Percentiles rank a stretch among this genome's conserved stretches.
These are phyloP conservation scores for Drosophila trichaetosa DNA, from an alignment of 2,888 invertebrate genomes.

Conservation along the genomic window DNA sequence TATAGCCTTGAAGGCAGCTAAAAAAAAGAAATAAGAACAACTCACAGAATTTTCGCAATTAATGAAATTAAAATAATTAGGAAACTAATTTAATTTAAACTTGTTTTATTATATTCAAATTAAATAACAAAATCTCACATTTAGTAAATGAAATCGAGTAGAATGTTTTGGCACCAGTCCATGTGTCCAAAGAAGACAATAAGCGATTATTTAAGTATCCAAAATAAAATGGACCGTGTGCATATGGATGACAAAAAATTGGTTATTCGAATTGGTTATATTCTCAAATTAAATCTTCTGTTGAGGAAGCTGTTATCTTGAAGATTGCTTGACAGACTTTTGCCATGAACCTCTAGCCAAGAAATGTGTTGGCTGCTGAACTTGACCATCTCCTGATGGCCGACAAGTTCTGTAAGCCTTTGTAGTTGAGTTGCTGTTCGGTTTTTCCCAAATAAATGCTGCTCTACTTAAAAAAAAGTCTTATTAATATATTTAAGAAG, in stretches of 20 bases:
- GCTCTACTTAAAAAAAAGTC: background rate
- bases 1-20: conserved; percentile 44
- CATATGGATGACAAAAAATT: background rate
- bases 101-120: background rate
- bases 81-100: no score
- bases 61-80: background rate
- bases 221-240: background rate
- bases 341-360: background rate
- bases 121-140: background rate
- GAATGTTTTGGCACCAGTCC: background rate
- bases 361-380: background rate
- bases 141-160: background rate
- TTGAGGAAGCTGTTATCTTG: background rate
- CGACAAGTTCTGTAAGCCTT: background rate
- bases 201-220: background rate
- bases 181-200: background rate
- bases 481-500: background rate
- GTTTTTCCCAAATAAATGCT: background rate
- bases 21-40: conserved; percentile 46
- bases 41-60: background rate
- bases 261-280: background rate
- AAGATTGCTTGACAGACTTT: background rate
- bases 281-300: background rate
- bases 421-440: background rate
- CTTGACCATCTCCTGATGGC: background rate